Percentiles rank a stretch among this genome's conserved stretches.
These are phyloP conservation scores for Oryctes rhinoceros DNA, from an alignment of 1,140 invertebrate genomes.

Conservation along the genomic window DNA sequence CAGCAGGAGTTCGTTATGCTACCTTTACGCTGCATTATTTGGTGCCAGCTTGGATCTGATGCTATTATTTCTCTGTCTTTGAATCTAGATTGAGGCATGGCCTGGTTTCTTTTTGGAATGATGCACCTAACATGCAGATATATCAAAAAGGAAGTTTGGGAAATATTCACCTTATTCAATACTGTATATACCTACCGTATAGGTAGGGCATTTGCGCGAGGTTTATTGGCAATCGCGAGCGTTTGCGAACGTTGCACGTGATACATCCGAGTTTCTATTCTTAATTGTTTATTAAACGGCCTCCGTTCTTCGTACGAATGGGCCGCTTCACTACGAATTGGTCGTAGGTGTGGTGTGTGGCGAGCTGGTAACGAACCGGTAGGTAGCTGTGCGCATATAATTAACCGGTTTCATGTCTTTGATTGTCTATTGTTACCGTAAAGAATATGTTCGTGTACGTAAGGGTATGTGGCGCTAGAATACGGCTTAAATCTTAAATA, in stretches of 20 bases:
- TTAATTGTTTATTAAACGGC: slow-evolving; percentile 6
- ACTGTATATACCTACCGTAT: background rate
- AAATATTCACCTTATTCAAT: no score
- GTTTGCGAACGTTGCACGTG: background rate
- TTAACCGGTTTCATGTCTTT: background rate
- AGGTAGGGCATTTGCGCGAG: background rate
- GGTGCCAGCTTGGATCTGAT: no score
- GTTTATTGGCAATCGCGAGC: background rate
- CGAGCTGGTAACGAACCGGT: background rate
- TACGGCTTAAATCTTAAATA: no score
- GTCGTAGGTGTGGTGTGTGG: background rate
- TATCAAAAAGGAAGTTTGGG: no score
- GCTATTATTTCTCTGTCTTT: no score
- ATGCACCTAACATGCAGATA: no score
- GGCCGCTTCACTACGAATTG: background rate
- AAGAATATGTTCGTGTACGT: no score
- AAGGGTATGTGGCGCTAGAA: no score
- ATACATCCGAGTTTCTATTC: slow-evolving; percentile 3
- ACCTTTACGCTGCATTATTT: no score
- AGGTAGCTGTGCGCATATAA: background rate
- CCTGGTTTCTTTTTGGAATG: no score
- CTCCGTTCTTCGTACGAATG: background rate
- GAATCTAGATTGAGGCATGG: no score
- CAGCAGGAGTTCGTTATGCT: no score
- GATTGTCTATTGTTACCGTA: slow-evolving; percentile 6